phyloP scores from a whole-genome alignment of 1,140 invertebrate genomes.

The Proctacanthus coquilletti region DNA sequence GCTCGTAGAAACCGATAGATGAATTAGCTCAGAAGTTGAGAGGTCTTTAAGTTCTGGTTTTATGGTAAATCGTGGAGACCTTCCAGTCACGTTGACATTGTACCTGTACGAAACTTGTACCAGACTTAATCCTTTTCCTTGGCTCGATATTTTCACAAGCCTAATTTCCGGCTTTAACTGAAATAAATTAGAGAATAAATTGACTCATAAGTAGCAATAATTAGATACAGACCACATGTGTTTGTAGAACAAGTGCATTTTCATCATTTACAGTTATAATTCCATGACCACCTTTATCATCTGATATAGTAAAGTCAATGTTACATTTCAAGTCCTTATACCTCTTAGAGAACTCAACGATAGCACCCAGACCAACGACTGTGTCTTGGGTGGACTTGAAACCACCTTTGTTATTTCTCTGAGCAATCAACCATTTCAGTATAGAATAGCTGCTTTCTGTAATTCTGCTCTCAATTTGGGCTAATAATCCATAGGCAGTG shows the following conservation, averaged over 20 bases:
- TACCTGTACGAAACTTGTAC: slow-evolving; percentile 66
- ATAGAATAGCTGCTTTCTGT: slow-evolving; percentile 40
- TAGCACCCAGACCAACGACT: slow-evolving; percentile 45
- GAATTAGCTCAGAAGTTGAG: slow-evolving; percentile 50
- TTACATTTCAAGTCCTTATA: too few species aligned
- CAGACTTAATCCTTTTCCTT: slow-evolving; percentile 58
- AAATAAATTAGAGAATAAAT: too few species aligned
- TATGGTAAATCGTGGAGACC: slow-evolving; percentile 60
- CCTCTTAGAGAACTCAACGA: slow-evolving; percentile 39
- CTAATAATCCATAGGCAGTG: slow-evolving; percentile 55
- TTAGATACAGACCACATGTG: slow-evolving; percentile 22
- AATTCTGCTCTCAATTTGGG: slow-evolving; percentile 40
- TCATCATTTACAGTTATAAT: slow-evolving; percentile 23
- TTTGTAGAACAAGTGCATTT: slow-evolving; percentile 32
- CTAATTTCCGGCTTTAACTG: slow-evolving; percentile 21
- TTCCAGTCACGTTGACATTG: slow-evolving; percentile 65
- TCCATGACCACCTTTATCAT: too few species aligned
- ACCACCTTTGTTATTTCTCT: slow-evolving; percentile 61
- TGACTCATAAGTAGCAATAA: too few species aligned
- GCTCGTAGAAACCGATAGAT: slow-evolving; percentile 56
- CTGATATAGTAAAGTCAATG: too few species aligned
- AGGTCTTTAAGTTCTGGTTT: slow-evolving; percentile 61
- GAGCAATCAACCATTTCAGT: slow-evolving; percentile 53
- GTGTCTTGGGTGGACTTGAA: slow-evolving; percentile 61
- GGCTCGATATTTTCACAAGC: slow-evolving; percentile 34